Evolutionary conservation across 2,113 vertebrate genomes (phyloP).

Genomic region (Anolis sagrei): DNA sequence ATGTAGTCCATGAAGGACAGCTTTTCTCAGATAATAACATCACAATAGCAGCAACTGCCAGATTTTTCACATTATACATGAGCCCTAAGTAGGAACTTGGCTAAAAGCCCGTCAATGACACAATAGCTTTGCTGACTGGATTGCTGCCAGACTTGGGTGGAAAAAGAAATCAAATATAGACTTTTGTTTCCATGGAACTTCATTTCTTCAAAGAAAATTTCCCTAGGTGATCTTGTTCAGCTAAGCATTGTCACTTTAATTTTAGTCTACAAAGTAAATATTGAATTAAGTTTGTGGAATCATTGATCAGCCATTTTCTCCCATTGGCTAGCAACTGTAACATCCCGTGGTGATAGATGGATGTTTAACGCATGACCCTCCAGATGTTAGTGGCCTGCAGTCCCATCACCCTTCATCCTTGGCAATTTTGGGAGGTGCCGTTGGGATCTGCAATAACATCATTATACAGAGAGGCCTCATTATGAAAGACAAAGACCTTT

Average conservation of each 20-base stretch:
- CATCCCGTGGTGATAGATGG: not conserved
- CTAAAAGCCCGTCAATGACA: not conserved
- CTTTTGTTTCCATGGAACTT: not conserved
- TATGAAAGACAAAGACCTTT: constrained; percentile 29
- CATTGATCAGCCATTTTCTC: constrained; percentile 12
- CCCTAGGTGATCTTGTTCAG: not conserved
- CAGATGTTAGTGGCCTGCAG: not conserved
- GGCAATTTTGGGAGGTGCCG: no score
- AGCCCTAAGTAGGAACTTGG: not conserved
- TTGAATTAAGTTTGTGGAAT: not conserved
- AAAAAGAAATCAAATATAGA: constrained; percentile 19
- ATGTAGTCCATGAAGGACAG: not conserved
- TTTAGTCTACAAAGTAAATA: not conserved
- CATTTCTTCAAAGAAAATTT: constrained; percentile 13
- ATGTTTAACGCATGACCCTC: no score
- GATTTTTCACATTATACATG: constrained; percentile 6
- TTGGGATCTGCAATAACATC: no score
- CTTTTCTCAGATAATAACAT: not conserved
- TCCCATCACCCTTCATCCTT: no score
- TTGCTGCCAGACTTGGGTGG: not conserved
- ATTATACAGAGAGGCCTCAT: not conserved
- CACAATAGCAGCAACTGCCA: not conserved
- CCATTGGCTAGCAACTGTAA: not conserved
- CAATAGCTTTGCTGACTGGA: not conserved
- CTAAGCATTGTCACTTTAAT: not conserved